Base-by-base conservation (phyloP, 1,140 invertebrate genomes). In the Tyrophagus putrescentiae region DNA sequence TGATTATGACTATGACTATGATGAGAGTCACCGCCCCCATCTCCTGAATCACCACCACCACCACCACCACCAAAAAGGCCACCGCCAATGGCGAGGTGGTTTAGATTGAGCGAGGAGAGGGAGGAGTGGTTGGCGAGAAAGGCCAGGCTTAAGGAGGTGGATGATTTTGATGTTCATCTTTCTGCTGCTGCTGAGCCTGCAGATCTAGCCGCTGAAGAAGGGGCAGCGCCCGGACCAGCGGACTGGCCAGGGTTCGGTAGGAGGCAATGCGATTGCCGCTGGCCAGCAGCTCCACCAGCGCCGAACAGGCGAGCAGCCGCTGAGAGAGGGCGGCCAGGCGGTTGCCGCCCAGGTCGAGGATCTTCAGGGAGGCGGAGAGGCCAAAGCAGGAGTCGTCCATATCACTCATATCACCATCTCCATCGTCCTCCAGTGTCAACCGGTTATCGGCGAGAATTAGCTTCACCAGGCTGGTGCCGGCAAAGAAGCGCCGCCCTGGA, bases 141-240 rank as follows among this genome's bases (percentile, higher is more conserved):
- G 4, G 11, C 52, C n/a, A n/a, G n/a, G n/a, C n/a, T n/a, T n/a
- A n/a, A n/a, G 52, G 39, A 54, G 11, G 25, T 54, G 11, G 9
- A n/a, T n/a, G n/a, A n/a, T n/a, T 29, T 36, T 60, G 44, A 23
- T 58, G 27, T 1, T 27, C 28, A 23, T 57, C n/a, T 1, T 32
- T 32, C 39, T 57, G 63, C 57, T 91, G 70, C 63, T 80, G 78
- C 72, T 93, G 91, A 58, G 79, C 73, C 23, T 81, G 80, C 41
- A 91, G 70, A 71, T 85, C 82, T 28, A 93, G 68, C 62, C 87
- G 79, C 48, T 87, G 75, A 29, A 91, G 72, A 65, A 80, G 82
- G 39, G 78, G 77, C 53, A 87, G 72, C 70, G 83, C 82, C 16
- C 79, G 79, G 72, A 90, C 88, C 68, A 87, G 11, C 79, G 79